phyloP scores from a whole-genome alignment of 23 tunicate species.

The Diplosoma virens region DNA sequence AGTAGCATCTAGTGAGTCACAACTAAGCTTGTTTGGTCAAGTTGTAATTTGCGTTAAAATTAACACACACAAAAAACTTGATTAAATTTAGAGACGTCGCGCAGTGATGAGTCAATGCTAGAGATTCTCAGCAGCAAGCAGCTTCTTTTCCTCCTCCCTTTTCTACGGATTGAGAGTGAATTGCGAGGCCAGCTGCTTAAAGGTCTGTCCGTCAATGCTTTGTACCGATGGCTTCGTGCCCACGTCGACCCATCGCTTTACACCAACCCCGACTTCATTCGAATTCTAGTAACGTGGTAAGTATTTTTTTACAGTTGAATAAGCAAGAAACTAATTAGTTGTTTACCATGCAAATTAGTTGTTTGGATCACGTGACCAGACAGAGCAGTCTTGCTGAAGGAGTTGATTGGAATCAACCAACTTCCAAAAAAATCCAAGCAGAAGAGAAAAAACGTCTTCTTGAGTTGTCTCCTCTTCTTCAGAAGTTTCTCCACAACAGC shows the following conservation, averaged over 20 bases:
- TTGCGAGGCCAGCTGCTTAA: slow-evolving; percentile 40
- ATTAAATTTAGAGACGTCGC: slow-evolving; percentile 70
- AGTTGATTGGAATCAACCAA: slow-evolving; percentile 26
- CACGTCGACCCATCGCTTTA: slow-evolving; percentile 46
- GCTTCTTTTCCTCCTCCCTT: slow-evolving; percentile 58
- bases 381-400: slow-evolving; percentile 41
- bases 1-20: too few species aligned
- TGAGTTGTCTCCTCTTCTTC: slow-evolving; percentile 45
- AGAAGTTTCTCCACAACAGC: slow-evolving; percentile 68
- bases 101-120: slow-evolving; percentile 31
- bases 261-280: slow-evolving; percentile 51
- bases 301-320: neutral
- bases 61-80: too few species aligned
- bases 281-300: slow-evolving; percentile 52
- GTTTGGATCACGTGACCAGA: slow-evolving; percentile 49
- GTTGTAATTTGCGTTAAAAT: too few species aligned
- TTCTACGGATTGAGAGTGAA: slow-evolving; percentile 48
- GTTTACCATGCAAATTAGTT: slow-evolving; percentile 23
- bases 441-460: slow-evolving; percentile 48
- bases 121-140: slow-evolving; percentile 62
- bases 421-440: slow-evolving; percentile 49
- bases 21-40: too few species aligned
- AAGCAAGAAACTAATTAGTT: neutral
- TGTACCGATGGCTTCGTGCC: slow-evolving; percentile 67
- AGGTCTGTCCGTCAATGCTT: slow-evolving; percentile 23